Percentiles rank a stretch among this genome's conserved stretches.
These are phyloP conservation scores for Lepisosteus osseus DNA, from an alignment of 2,113 vertebrate genomes.

Conservation along the genomic window DNA sequence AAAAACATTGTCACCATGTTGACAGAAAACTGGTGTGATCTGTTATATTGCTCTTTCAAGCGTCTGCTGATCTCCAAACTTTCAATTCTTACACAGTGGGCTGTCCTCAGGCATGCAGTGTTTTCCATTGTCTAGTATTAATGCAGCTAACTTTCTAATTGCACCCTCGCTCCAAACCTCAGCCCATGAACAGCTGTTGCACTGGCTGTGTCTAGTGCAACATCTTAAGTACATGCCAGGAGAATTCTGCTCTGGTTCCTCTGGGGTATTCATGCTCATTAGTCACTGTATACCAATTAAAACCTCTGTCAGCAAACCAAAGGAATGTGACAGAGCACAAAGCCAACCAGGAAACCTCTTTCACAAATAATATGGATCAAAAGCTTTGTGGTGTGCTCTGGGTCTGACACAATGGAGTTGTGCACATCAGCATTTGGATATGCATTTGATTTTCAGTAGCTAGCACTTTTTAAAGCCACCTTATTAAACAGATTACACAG, in stretches of 20 bases:
- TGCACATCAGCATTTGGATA: not conserved
- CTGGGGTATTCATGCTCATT: constrained; percentile 1
- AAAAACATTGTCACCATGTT: not conserved
- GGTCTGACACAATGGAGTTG: too few relatives aligned
- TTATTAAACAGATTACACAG: too few relatives aligned
- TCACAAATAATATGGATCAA: constrained; percentile 10
- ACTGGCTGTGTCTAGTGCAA: not conserved
- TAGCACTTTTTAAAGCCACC: too few relatives aligned
- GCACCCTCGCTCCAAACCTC: not conserved
- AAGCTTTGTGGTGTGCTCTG: constrained; percentile 4
- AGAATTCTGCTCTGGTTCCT: not conserved
- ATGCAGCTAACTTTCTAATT: too few relatives aligned
- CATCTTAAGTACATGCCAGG: not conserved
- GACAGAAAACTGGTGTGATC: not conserved
- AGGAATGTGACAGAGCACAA: constrained; percentile 7
- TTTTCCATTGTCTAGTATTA: not conserved
- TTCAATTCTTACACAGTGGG: too few relatives aligned
- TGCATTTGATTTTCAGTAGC: constrained; percentile 21
- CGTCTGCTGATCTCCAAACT: not conserved
- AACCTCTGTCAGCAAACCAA: constrained; percentile 12
- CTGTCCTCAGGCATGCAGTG: too few relatives aligned
- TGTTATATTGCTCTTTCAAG: not conserved
- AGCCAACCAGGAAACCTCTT: not conserved
- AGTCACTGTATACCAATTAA: constrained; percentile 4
- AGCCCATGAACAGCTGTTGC: constrained; percentile 7